Base-by-base conservation (phyloP, 1,140 invertebrate genomes). In the Portunus trituberculatus region DNA sequence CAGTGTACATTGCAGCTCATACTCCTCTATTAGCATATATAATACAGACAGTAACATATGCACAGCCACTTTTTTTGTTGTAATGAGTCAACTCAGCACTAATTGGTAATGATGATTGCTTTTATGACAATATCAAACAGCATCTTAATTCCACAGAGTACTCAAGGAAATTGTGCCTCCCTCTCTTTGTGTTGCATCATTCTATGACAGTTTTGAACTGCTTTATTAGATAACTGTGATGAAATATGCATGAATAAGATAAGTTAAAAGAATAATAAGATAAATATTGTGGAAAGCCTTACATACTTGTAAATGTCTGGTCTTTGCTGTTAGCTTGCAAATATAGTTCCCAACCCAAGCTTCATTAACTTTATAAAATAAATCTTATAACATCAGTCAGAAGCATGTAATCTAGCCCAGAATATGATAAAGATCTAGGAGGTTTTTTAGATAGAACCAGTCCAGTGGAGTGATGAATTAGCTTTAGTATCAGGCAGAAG, bases 1-100 rank as follows among this genome's bases (percentile, higher is more conserved):
- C 48, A 25, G n/a, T 90, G 88, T 90, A 32, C 39, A 28, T 89
- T 90, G n/a, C 39, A 90, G 88, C 48, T 46, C 88, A 48, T 45
- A 46, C 39, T 46, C 29, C n/a, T 25, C 32, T n/a, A 4, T 16
- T 20, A 89, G 32, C n/a, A 29, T 90, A 10, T 31, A 16, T n/a
- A 28, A 90, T 90, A 28, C 48, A 39, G 8, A 32, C 16, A 48
- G 4, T 46, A n/a, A 48, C 31, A 48, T 25, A 25, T 48, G 0
- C 31, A 39, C n/a, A 29, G 39, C 7, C 31, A 90, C 45, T 48
- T 25, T 25, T 8, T n/a, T 28, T 90, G 14, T 31, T 90, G n/a
- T 20, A 28, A 90, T 12, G 6, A 16, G 28, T 7, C 25, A n/a
- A 90, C 29, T 39, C 7, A 7, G 31, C n/a, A 88, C 28, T 88